Percentiles rank a stretch among this genome's conserved stretches.
Conservation (phyloP, 2,113 vertebrate genomes). For the Hystrix brachyura region DNA sequence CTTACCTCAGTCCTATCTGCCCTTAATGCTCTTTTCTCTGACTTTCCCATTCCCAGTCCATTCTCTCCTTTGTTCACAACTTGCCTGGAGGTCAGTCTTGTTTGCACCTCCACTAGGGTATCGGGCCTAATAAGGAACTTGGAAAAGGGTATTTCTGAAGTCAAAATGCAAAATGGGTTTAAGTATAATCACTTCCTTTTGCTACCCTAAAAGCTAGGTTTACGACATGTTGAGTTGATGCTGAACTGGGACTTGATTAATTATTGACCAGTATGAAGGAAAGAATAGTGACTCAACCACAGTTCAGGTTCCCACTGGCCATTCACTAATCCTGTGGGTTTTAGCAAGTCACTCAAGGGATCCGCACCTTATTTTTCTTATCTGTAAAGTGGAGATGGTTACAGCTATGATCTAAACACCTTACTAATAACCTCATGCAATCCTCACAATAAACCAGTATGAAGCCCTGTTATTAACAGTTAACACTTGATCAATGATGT, state of each 20-base stretch:
- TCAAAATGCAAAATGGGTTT: constrained; percentile 27
- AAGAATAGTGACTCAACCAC: constrained; percentile 31
- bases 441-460: constrained; percentile 5
- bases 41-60: neutral
- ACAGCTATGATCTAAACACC: neutral
- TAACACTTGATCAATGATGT: neutral
- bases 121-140: neutral
- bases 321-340: constrained; percentile 37
- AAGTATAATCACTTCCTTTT: neutral
- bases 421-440: neutral
- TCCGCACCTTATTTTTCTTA: neutral
- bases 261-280: neutral
- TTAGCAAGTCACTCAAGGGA: constrained; percentile 6
- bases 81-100: neutral
- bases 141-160: neutral
- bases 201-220: constrained; percentile 1
- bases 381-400: constrained; percentile 21
- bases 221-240: neutral
- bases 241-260: neutral
- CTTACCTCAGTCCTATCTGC: neutral
- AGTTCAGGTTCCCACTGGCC: neutral
- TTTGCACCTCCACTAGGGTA: neutral
- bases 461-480: constrained; percentile 18
- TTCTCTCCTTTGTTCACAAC: neutral
- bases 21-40: neutral